Evolutionary conservation across 1,140 invertebrate species (phyloP), one percentile per base, ranked within the genome.

Genomic region (Orussus abietinus): DNA sequence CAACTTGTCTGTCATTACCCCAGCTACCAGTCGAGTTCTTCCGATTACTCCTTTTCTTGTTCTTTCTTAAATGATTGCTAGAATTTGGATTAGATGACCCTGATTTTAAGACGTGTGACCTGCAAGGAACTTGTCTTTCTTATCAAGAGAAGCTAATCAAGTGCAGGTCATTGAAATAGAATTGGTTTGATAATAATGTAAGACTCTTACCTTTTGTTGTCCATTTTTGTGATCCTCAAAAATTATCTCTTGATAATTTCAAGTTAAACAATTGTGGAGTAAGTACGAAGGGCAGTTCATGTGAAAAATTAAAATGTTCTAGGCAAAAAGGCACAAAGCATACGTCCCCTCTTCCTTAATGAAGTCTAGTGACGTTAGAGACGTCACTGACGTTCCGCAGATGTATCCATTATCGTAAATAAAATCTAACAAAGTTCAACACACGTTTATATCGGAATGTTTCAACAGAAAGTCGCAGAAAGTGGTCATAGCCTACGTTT

Each of bases 1-100:
- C 38, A 20, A 22, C 49, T 1, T 38, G 32, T 20, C 38, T 34
- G 14, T 30, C 28, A 25, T 25, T n/a, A n/a, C 6, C 6, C 22
- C 22, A n/a, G n/a, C n/a, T 6, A 7, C 22, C 22, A 25, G n/a
- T 6, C 6, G 22, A 25, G 22, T n/a, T 25, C 22, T 25, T 25
- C 22, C n/a, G 6, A 25, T 6, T n/a, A 25, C n/a, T 25, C 6
- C 22, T 6, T 25, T n/a, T 25, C 22, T 25, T 25, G n/a, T n/a
- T 25, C 22, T 25, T 25, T 25, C n/a, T 25, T 25, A 25, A 25
- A 25, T 25, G 22, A 7, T n/a, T n/a, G 6, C 6, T 25, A 25
- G 22, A 25, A 25, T 25, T 25, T 7, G 6, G 22, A 7, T n/a
- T n/a, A n/a, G 22, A 25, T 25, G 22, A n/a, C 6, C 22, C 22